phyloP scores from a whole-genome alignment of 2,113 vertebrate genomes.

The Proterorhinus semilunaris region DNA sequence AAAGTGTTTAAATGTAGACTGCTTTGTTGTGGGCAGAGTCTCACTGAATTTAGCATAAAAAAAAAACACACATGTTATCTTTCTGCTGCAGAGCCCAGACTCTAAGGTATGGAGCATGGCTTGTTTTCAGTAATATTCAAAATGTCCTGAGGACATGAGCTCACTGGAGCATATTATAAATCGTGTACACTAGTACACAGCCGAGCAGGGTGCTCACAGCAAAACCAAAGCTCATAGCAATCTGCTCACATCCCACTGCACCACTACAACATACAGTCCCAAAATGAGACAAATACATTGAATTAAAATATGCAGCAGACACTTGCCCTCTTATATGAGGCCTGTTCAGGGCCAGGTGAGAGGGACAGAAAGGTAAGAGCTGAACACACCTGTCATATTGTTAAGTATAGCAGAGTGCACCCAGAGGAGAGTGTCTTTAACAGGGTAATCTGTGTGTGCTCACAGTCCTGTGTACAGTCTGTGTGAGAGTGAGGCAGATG shows the following conservation, averaged over 20 bases:
- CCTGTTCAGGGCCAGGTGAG: slow-evolving; percentile 29
- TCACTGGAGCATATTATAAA: slow-evolving; percentile 29
- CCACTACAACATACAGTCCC: slow-evolving; percentile 17
- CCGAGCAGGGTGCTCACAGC: slow-evolving; percentile 19
- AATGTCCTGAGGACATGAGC: slow-evolving; percentile 28
- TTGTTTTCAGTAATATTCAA: slow-evolving; percentile 28
- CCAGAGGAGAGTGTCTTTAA: slow-evolving; percentile 53
- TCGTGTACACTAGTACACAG: slow-evolving; percentile 27
- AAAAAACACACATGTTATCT: background rate
- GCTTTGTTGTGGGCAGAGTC: too few relatives aligned
- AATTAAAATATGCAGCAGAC: slow-evolving; percentile 9
- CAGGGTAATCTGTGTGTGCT: slow-evolving; percentile 46
- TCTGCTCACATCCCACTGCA: slow-evolving; percentile 30
- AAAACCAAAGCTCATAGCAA: slow-evolving; percentile 25
- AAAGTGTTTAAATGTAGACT: too few relatives aligned
- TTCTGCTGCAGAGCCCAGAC: background rate
- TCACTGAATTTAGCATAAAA: background rate
- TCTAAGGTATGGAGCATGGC: slow-evolving; percentile 23
- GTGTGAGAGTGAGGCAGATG: slow-evolving; percentile 21
- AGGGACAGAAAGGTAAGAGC: slow-evolving; percentile 24
- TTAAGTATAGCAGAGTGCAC: slow-evolving; percentile 26
- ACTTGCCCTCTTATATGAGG: slow-evolving; percentile 17
- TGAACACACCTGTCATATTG: slow-evolving; percentile 56
- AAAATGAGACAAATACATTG: background rate
- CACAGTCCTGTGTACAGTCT: background rate